phyloP scores from a whole-genome alignment of 2,113 vertebrate species.

The Xenopus borealis region DNA sequence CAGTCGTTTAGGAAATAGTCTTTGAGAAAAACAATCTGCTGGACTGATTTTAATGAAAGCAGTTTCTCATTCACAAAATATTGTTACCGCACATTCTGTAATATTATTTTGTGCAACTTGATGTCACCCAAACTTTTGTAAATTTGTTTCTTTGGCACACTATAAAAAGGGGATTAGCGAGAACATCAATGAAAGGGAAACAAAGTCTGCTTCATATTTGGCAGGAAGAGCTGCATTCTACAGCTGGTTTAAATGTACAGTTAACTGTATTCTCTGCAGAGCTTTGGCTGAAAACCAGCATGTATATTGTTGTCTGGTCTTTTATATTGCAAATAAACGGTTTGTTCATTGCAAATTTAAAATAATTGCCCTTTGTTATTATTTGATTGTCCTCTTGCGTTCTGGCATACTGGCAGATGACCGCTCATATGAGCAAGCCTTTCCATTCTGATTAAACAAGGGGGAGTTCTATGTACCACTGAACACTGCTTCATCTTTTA shows the following conservation, averaged over 20 bases:
- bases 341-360: background rate
- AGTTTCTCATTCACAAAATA: too few species aligned
- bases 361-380: background rate
- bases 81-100: background rate
- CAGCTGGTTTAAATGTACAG: background rate
- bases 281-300: background rate
- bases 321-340: background rate
- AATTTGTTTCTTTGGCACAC: conserved; percentile 54
- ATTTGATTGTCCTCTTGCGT: background rate
- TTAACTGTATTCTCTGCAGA: background rate
- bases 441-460: background rate
- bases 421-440: background rate
- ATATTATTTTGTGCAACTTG: background rate
- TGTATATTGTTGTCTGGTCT: background rate
- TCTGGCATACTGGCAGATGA: background rate
- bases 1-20: background rate
- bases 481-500: background rate
- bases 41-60: background rate
- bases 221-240: background rate
- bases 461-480: background rate
- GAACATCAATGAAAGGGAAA: conserved; percentile 90
- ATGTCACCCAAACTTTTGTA: background rate
- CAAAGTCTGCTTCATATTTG: conserved; percentile 42
- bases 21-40: too few species aligned
- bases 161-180: conserved; percentile 87